Percentiles rank a stretch among this genome's conserved stretches.
Evolutionary conservation across 2,888 invertebrate species (phyloP).

Genomic region (Cryptus armator): DNA sequence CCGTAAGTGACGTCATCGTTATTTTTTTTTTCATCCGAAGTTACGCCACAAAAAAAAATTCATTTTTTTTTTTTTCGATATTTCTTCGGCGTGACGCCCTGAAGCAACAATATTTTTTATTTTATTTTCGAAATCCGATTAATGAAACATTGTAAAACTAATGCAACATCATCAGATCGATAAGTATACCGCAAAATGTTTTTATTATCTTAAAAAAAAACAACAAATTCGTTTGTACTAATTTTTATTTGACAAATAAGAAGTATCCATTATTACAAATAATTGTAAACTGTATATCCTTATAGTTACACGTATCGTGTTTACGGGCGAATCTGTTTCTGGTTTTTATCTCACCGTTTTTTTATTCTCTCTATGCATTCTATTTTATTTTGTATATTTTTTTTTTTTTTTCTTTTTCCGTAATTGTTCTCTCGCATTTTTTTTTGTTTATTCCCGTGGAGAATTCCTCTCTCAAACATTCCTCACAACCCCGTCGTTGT

Average conservation of each 20-base stretch:
- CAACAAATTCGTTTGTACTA: conserved; percentile 79
- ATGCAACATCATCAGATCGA: too few relatives aligned
- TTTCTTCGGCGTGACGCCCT: too few relatives aligned
- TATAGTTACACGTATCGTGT: conserved; percentile 78
- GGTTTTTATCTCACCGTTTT: not conserved
- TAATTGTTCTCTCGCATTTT: conserved; percentile 29
- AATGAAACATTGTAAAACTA: too few relatives aligned
- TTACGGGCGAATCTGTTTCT: conserved; percentile 62
- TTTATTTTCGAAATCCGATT: too few relatives aligned
- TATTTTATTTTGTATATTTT: conserved; percentile 5
- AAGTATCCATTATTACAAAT: conserved; percentile 82
- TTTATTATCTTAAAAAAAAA: not conserved
- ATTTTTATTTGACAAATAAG: conserved; percentile 84
- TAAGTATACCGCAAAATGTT: too few relatives aligned
- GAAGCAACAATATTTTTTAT: too few relatives aligned
- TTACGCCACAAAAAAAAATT: too few relatives aligned
- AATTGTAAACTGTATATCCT: conserved; percentile 82
- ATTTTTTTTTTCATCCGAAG: too few relatives aligned
- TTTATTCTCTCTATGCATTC: conserved; percentile 33
- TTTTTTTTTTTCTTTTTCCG: conserved; percentile 14
- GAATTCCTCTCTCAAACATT: conserved; percentile 4
- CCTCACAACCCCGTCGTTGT: not conserved
- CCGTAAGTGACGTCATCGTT: too few relatives aligned
- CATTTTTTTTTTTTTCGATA: too few relatives aligned
- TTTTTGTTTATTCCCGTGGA: conserved; percentile 20